Evolutionary conservation across 1,140 invertebrate species (phyloP).

Genomic region (Vanessa atalanta): DNA sequence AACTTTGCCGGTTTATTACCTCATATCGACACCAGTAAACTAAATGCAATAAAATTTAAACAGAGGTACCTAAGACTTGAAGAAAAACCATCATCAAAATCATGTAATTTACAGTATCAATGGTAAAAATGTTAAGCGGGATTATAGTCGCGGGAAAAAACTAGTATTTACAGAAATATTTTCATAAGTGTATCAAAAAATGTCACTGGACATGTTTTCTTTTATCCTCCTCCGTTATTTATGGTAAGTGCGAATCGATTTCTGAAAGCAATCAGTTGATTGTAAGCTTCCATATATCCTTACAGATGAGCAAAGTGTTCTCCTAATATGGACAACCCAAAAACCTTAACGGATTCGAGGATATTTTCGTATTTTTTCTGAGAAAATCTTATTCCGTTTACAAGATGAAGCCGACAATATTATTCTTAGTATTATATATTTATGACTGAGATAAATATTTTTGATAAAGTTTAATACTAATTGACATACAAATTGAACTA

Average conservation of each 20-base stretch:
- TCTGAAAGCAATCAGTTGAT: constrained; percentile 24
- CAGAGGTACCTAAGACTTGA: no score
- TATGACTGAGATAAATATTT: neutral
- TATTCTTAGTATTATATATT: neutral
- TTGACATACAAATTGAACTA: no score
- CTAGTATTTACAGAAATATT: neutral
- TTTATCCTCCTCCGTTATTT: neutral
- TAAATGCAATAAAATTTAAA: no score
- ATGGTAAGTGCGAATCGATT: constrained; percentile 5
- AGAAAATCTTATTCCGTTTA: neutral
- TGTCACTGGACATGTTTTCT: neutral
- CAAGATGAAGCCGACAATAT: neutral
- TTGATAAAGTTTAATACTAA: neutral
- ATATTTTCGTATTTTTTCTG: neutral
- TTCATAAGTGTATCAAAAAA: constrained; percentile 4
- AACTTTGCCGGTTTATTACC: no score
- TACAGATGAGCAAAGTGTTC: constrained; percentile 2
- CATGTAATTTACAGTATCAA: no score
- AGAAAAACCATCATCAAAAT: no score
- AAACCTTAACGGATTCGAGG: neutral
- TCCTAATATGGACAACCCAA: neutral
- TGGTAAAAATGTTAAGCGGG: no score
- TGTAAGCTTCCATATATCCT: constrained; percentile 2
- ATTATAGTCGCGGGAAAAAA: no score
- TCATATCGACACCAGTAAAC: no score